Conservation (phyloP, 2,888 invertebrate species). For the Autographa pulchrina region DNA sequence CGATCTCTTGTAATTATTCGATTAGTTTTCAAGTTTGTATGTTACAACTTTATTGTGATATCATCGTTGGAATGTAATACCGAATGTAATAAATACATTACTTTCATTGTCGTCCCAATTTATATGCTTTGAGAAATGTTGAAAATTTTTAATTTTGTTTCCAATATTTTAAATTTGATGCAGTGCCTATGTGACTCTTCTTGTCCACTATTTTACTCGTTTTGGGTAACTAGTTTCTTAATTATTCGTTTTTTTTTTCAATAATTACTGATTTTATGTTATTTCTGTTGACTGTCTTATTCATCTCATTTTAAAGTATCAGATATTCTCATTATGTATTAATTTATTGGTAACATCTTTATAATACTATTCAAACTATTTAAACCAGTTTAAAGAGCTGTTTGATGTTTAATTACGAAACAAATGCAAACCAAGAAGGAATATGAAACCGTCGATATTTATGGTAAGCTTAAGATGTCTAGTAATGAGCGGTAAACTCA, state of each 20-base stretch:
- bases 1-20: constrained; percentile 59
- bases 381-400: constrained; percentile 4
- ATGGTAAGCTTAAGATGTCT: neutral
- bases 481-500: neutral
- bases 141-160: neutral
- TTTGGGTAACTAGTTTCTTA: too few relatives aligned
- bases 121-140: neutral
- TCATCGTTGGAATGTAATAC: constrained; percentile 18
- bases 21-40: constrained; percentile 54
- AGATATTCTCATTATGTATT: neutral
- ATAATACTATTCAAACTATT: constrained; percentile 1
- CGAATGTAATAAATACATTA: constrained; percentile 17
- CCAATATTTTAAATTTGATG: neutral
- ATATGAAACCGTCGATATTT: constrained; percentile 4
- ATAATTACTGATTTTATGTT: neutral
- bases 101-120: neutral
- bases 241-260: too few relatives aligned
- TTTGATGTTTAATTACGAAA: constrained; percentile 4
- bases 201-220: too few relatives aligned
- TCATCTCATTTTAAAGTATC: neutral
- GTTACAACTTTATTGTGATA: constrained; percentile 51
- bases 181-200: neutral
- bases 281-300: neutral
- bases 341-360: neutral
- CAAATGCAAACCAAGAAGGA: neutral